Conservation (phyloP, 1,140 invertebrate species). For the Drosophila funebris region DNA sequence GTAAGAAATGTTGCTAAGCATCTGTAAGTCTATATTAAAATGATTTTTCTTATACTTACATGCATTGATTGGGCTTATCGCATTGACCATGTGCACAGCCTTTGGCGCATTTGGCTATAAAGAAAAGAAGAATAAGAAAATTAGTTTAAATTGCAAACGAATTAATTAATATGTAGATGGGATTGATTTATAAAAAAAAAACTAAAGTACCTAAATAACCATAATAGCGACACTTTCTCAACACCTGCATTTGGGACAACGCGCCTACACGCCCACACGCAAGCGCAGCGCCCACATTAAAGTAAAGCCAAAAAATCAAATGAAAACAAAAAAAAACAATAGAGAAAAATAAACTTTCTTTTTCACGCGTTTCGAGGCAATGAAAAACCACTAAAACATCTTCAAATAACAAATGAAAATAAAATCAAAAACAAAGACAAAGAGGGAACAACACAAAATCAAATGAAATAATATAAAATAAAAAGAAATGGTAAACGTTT, state of each 20-base stretch:
- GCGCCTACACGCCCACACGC: conserved; percentile 23
- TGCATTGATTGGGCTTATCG: conserved; percentile 96
- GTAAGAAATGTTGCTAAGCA: conserved; percentile 10
- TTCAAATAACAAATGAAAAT: conserved; percentile 51
- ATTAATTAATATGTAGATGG: conserved; percentile 70
- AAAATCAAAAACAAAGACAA: neutral
- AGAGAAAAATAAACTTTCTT: conserved; percentile 64
- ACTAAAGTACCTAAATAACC: neutral
- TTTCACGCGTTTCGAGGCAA: conserved; percentile 82
- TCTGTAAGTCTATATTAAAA: neutral
- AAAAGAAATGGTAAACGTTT: neutral
- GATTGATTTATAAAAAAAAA: conserved; percentile 27
- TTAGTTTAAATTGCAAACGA: conserved; percentile 53
- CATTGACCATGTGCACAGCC: conserved; percentile 98
- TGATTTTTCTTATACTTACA: conserved; percentile 89
- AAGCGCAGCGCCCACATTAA: conserved; percentile 47
- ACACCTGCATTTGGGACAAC: conserved; percentile 22
- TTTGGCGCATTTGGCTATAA: conserved; percentile 95
- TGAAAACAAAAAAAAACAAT: conserved; percentile 31
- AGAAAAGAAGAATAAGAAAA: conserved; percentile 86
- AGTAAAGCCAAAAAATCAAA: neutral
- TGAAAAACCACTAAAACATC: conserved; percentile 57
- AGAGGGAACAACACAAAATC: neutral
- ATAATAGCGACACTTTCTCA: conserved; percentile 60
- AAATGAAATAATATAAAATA: conserved; percentile 25